Evolutionary conservation across 2,113 vertebrate genomes (phyloP).

Genomic region (Tauraco erythrolophus): DNA sequence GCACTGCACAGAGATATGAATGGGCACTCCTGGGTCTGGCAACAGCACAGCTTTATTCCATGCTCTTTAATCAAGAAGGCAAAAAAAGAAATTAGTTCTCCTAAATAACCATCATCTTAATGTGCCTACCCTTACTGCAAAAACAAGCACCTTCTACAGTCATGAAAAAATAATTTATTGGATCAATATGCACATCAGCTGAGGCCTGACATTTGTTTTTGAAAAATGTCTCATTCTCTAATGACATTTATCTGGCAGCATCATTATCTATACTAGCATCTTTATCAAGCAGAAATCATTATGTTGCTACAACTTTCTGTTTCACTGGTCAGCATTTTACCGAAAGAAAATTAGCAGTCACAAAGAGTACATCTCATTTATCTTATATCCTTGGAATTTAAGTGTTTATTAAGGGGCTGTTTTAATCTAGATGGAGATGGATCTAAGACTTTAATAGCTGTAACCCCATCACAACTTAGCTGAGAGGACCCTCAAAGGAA

Average conservation of each 20-base stretch:
- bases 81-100: neutral
- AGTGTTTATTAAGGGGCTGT: neutral
- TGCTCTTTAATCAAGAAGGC: neutral
- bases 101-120: neutral
- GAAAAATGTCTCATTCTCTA: neutral
- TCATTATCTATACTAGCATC: neutral
- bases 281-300: neutral
- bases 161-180: neutral
- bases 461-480: neutral
- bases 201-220: neutral
- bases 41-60: neutral
- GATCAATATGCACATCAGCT: neutral
- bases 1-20: neutral
- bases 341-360: neutral
- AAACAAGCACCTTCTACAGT: neutral
- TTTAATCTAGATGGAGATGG: neutral
- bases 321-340: neutral
- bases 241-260: neutral
- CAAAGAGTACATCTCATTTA: neutral
- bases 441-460: neutral
- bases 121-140: fast-evolving
- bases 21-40: neutral
- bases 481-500: neutral
- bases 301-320: neutral
- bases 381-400: neutral